These are phyloP conservation scores for Caenorhabditis sinica DNA, from an alignment of 2,888 invertebrate genomes.

Conservation along the genomic window DNA sequence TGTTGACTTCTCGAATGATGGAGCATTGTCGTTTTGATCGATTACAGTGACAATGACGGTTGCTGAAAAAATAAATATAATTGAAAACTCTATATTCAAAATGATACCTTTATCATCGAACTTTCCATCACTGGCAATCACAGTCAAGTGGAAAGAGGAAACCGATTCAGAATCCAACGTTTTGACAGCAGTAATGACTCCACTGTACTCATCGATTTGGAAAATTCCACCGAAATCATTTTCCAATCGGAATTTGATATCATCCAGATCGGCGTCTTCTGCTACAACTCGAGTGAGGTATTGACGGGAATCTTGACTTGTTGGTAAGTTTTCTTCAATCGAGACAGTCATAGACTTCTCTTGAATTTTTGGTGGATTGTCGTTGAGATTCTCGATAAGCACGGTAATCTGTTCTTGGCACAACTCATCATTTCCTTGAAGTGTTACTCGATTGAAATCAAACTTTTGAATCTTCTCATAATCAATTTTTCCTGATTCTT, in stretches of 20 bases:
- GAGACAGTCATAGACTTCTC: conserved; percentile 51
- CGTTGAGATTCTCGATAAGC: conserved; percentile 84
- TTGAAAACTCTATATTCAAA: not conserved
- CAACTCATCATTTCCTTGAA: conserved; percentile 11
- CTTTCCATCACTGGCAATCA: conserved; percentile 85
- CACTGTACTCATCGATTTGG: conserved; percentile 91
- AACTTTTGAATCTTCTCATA: conserved; percentile 37
- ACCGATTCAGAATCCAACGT: conserved; percentile 93
- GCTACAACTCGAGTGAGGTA: conserved; percentile 76
- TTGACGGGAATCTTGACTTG: conserved; percentile 62
- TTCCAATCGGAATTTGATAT: conserved; percentile 18
- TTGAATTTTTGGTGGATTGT: conserved; percentile 83
- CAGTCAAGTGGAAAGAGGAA: conserved; percentile 79
- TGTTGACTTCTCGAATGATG: conserved; percentile 79
- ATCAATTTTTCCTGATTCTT: conserved; percentile 41
- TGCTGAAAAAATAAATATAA: conserved; percentile 57
- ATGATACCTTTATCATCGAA: conserved; percentile 46
- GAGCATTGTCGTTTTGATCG: conserved; percentile 85
- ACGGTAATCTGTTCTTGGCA: conserved; percentile 56
- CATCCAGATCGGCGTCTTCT: conserved; percentile 67
- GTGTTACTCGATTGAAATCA: conserved; percentile 30
- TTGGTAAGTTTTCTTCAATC: conserved; percentile 76
- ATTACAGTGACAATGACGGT: conserved; percentile 69
- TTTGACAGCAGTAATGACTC: conserved; percentile 92
- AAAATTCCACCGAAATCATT: conserved; percentile 86